Evolutionary conservation across 2,888 invertebrate species (phyloP).

Genomic region (Neuroscelio doddi): DNA sequence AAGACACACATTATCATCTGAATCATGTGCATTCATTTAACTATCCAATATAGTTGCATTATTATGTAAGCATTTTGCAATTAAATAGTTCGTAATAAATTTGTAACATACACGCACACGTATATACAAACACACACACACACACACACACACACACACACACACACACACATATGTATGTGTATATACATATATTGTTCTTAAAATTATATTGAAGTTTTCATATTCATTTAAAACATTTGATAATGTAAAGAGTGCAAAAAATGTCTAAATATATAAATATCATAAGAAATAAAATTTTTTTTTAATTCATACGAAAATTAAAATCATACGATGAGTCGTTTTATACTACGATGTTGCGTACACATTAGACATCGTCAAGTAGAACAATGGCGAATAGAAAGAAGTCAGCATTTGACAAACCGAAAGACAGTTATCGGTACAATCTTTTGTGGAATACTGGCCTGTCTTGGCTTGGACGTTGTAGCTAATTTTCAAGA

Average conservation of each 20-base stretch:
- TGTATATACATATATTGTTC: too few species aligned
- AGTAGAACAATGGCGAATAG: conserved; percentile 67
- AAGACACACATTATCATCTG: conserved; percentile 76
- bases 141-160: too few species aligned
- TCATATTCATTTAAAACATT: too few species aligned
- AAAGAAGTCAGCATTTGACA: conserved; percentile 54
- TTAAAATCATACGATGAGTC: too few species aligned
- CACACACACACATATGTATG: too few species aligned
- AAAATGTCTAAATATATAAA: conserved; percentile 2
- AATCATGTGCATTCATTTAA: conserved; percentile 78
- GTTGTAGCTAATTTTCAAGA: conserved; percentile 79
- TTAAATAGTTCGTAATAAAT: too few species aligned
- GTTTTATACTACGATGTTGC: conserved; percentile 71
- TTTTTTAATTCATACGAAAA: neutral
- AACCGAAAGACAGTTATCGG: conserved; percentile 47
- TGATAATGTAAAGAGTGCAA: too few species aligned
- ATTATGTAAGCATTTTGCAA: conserved; percentile 67
- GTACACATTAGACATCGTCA: conserved; percentile 76
- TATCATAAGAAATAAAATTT: neutral
- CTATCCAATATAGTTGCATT: conserved; percentile 75
- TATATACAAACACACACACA: too few species aligned
- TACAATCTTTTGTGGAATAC: conserved; percentile 72
- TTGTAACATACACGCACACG: too few species aligned
- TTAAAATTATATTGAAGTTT: too few species aligned
- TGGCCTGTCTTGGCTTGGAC: conserved; percentile 75